phyloP scores from a whole-genome alignment of 2,113 vertebrate genomes.

The Siphamia tubifer region DNA sequence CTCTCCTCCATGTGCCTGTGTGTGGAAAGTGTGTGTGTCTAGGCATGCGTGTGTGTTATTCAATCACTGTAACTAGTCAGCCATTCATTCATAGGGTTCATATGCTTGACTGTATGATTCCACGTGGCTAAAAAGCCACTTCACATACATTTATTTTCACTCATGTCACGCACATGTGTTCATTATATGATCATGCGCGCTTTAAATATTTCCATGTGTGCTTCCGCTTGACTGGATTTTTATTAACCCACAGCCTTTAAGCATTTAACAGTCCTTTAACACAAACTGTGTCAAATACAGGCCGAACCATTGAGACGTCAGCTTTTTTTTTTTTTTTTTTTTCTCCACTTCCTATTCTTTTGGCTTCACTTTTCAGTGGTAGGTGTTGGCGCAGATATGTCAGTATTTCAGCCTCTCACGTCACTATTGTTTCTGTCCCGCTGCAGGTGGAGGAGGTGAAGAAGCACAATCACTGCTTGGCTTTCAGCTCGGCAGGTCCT shows the following conservation, averaged over 20 bases:
- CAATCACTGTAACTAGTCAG: constrained; percentile 21
- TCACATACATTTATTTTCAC: neutral
- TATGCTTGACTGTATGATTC: neutral
- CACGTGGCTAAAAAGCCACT: constrained; percentile 16
- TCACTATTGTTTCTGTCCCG: constrained; percentile 11
- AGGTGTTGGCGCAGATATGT: constrained; percentile 1
- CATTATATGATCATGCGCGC: neutral
- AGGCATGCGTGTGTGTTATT: constrained; percentile 11
- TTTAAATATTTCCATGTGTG: constrained; percentile 5
- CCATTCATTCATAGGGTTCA: constrained; percentile 35
- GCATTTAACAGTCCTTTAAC: neutral
- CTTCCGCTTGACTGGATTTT: constrained; percentile 9
- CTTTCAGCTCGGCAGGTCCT: constrained; percentile 97
- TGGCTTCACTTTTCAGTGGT: neutral
- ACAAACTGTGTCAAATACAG: neutral
- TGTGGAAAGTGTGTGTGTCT: neutral
- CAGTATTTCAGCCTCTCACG: constrained; percentile 4
- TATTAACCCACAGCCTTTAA: constrained; percentile 6
- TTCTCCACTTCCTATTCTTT: neutral
- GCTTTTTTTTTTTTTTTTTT: constrained; percentile 1
- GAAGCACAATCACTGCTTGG: constrained; percentile 96
- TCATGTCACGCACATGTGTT: constrained; percentile 31
- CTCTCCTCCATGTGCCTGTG: constrained; percentile 21
- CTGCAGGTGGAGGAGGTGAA: constrained; percentile 96
- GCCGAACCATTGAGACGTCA: neutral